Percentiles rank a stretch among this genome's conserved stretches.
Evolutionary conservation across 2,113 vertebrate species (phyloP).

Genomic region (Isichthys henryi): DNA sequence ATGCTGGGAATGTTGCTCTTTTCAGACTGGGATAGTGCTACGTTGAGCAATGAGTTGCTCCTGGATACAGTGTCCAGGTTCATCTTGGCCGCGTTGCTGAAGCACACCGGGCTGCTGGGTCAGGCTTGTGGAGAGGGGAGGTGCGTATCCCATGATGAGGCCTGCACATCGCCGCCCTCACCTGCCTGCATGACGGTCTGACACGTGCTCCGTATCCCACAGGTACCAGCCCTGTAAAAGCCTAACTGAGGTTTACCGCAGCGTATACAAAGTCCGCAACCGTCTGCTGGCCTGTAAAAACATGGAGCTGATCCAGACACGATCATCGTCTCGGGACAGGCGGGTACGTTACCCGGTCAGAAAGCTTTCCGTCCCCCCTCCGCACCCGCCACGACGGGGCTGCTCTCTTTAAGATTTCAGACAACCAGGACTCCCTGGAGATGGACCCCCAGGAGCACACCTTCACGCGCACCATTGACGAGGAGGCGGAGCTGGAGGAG

Average conservation of each 20-base stretch:
- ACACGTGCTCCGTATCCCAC: not conserved
- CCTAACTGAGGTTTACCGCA: conserved; percentile 85
- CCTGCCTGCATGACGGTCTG: not conserved
- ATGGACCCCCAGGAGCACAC: conserved; percentile 83
- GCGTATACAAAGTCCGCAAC: conserved; percentile 90
- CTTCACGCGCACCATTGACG: conserved; percentile 93
- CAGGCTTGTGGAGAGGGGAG: conserved; percentile 87
- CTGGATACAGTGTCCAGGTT: conserved; percentile 91
- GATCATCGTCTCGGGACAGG: conserved; percentile 84
- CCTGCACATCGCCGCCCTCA: not conserved
- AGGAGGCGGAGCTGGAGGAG: conserved; percentile 93
- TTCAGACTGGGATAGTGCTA: conserved; percentile 94
- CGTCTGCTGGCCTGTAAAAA: conserved; percentile 93
- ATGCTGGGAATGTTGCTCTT: conserved; percentile 26
- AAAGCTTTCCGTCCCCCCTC: too few relatives aligned
- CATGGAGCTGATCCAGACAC: conserved; percentile 86
- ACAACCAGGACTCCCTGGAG: conserved; percentile 87
- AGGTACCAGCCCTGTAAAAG: conserved; percentile 93
- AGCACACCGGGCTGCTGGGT: conserved; percentile 81
- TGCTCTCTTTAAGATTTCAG: conserved; percentile 67
- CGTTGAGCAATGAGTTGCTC: conserved; percentile 82
- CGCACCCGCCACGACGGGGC: not conserved
- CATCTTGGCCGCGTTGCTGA: conserved; percentile 86
- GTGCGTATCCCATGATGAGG: conserved; percentile 42
- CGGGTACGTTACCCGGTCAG: conserved; percentile 63